These are phyloP conservation scores for Colletes latitarsis DNA, from an alignment of 1,140 invertebrate species.

Conservation along the genomic window DNA sequence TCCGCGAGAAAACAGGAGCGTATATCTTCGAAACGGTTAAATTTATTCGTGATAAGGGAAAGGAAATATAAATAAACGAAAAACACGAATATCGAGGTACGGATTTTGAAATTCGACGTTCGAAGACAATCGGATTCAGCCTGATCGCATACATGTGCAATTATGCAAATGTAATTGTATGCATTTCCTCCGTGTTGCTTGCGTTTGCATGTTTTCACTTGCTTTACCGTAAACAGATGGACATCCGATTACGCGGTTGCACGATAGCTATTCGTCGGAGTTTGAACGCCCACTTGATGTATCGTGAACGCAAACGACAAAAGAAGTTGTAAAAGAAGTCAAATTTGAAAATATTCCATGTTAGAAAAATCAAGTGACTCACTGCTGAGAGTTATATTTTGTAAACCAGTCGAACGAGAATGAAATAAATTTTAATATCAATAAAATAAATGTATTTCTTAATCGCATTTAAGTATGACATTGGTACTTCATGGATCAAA, in stretches of 20 bases:
- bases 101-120: not conserved
- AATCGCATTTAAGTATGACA: too few relatives aligned
- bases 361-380: too few relatives aligned
- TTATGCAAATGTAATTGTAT: conserved; percentile 32
- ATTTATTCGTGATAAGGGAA: too few relatives aligned
- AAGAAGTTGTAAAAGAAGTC: too few relatives aligned
- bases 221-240: not conserved
- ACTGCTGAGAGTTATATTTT: too few relatives aligned
- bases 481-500: too few relatives aligned
- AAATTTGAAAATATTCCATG: too few relatives aligned
- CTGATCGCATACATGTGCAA: not conserved
- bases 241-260: conserved; percentile 13
- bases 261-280: conserved; percentile 2
- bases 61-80: not conserved
- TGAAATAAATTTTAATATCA: too few relatives aligned
- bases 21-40: too few relatives aligned
- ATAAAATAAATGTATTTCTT: too few relatives aligned
- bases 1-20: too few relatives aligned
- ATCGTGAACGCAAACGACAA: not conserved
- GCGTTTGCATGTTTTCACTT: conserved; percentile 30
- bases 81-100: not conserved
- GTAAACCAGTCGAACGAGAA: too few relatives aligned
- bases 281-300: not conserved
- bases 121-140: not conserved
- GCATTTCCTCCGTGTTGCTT: conserved; percentile 16